Evolutionary conservation across 2,113 vertebrate species (phyloP).

Genomic region (Smithornis capensis): DNA sequence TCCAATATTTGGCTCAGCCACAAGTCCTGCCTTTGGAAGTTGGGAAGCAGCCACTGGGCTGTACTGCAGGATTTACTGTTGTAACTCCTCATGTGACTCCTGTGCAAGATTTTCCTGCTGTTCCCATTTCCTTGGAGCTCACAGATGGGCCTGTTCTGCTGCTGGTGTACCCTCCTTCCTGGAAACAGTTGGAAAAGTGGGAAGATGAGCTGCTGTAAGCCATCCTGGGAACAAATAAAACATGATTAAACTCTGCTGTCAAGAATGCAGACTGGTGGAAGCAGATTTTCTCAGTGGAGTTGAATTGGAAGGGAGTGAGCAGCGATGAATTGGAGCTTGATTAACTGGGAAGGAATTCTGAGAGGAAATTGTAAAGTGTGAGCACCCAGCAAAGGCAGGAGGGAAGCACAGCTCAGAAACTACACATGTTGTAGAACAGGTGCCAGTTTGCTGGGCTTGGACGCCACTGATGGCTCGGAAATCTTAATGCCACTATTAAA

Average conservation of each 20-base stretch:
- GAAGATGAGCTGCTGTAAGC: background rate
- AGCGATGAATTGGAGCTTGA: background rate
- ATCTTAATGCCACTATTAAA: background rate
- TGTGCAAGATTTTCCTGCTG: constrained; percentile 15
- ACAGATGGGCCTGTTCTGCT: constrained; percentile 10
- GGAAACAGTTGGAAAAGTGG: background rate
- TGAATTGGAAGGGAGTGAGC: background rate
- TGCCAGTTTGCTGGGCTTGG: background rate
- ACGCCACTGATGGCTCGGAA: background rate
- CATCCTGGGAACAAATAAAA: background rate
- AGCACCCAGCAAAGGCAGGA: background rate
- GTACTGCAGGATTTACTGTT: background rate
- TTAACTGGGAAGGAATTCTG: background rate
- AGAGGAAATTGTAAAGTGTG: background rate
- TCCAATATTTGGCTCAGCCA: background rate
- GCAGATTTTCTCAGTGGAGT: background rate
- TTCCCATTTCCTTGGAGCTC: background rate
- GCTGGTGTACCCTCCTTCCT: background rate
- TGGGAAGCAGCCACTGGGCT: background rate
- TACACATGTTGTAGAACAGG: accelerated
- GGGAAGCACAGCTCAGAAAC: background rate
- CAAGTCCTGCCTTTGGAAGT: background rate
- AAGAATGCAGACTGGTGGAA: background rate
- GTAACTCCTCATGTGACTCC: background rate
- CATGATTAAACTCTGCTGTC: background rate